phyloP scores from a whole-genome alignment of 1,140 invertebrate genomes.

The Drosophila kepulauana region DNA sequence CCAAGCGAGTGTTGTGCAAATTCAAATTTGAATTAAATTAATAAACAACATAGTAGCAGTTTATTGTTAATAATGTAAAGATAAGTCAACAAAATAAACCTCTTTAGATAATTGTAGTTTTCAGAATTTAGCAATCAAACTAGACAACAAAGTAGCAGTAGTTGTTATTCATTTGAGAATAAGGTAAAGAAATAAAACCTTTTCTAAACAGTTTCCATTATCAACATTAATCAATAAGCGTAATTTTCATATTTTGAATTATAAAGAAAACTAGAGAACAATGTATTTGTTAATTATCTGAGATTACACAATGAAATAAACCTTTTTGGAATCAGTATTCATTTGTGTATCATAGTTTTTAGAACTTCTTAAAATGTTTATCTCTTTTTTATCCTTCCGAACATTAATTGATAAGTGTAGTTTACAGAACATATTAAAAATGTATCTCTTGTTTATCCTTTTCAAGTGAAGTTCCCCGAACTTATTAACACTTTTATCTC shows the following conservation, averaged over 20 bases:
- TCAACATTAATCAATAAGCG: too few relatives aligned
- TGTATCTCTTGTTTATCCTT: not conserved
- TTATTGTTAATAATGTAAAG: too few relatives aligned
- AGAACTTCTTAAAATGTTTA: too few relatives aligned
- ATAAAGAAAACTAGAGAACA: not conserved
- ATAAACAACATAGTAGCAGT: not conserved
- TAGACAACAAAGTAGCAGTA: not conserved
- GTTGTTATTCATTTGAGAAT: not conserved
- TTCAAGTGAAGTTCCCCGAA: not conserved
- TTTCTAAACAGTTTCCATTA: not conserved
- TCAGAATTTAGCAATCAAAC: too few relatives aligned
- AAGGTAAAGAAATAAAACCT: not conserved
- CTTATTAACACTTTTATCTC: constrained; percentile 14
- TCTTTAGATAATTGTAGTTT: too few relatives aligned
- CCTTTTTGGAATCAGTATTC: not conserved
- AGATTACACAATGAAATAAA: not conserved
- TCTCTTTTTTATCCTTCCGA: too few relatives aligned
- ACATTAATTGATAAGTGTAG: too few relatives aligned
- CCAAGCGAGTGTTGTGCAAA: not conserved
- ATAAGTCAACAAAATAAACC: too few relatives aligned
- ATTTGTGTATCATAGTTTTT: too few relatives aligned
- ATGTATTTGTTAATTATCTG: not conserved
- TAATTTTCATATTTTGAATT: too few relatives aligned
- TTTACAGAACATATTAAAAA: too few relatives aligned
- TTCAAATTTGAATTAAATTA: not conserved